Evolutionary conservation across 1,140 invertebrate genomes (phyloP), one percentile per base, ranked within the genome.

Genomic region (Sminthurinus signatus): DNA sequence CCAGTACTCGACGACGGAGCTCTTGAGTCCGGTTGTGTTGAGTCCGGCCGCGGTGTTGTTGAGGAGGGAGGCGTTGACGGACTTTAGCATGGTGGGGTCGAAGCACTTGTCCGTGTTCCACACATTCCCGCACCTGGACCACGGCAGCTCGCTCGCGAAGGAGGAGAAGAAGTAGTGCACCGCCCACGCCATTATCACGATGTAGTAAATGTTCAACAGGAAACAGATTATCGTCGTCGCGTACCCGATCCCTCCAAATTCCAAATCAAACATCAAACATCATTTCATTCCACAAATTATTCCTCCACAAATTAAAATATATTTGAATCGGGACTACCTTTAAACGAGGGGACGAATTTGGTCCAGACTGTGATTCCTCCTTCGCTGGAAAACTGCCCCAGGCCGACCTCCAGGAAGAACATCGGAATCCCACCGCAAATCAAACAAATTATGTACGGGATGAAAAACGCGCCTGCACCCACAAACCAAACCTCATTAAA

Each of bases 171-270:
- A 75, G 72, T 81, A 84, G 62, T 82, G 78, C 44, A 82, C 75
- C 29, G 81, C 79, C 81, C 82, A 84, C 5, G 79, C 81, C 58
- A 84, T 77, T 64, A 84, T 82, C 17, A 83, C 77, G 27, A 81
- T 83, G 75, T 83, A 84, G 72, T 81, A 81, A 23, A 78, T 73
- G 50, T 79, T 78, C 39, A 84, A 78, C 1, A 84, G 68, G 72
- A 81, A 81, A 51, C 82, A 82, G 4, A 83, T 80, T 17, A 83
- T 76, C 15, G 82, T 78, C 72, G 83, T 83, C 14, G 78, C 80
- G 65, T 80, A 81, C 0, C 83, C 83, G 42, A 84, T 76, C 61
- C 83, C 82, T 68, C 27, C 21, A 28, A 31, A 50, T n/a, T n/a
- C n/a, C n/a, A n/a, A n/a, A n/a, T n/a, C n/a, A n/a, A n/a, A n/a